Evolutionary conservation across 2,888 invertebrate species (phyloP), one percentile per base, ranked within the genome.

Genomic region (Yponomeuta evonymella): DNA sequence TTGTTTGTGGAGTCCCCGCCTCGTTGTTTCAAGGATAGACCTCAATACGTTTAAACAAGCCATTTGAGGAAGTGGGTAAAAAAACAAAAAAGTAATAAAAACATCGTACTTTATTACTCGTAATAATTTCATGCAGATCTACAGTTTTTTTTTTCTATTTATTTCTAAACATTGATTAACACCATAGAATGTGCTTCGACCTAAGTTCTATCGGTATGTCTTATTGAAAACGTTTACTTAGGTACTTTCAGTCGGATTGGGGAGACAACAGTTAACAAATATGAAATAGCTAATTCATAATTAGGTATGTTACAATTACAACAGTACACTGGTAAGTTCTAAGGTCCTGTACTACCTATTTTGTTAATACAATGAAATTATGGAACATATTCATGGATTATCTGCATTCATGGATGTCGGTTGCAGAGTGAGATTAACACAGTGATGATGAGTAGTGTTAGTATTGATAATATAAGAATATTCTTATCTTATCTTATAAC

Each of bases 51-150:
- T 33, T 33, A 10, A 11, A 33, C 43, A 36, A 36, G 12, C 43
- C 10, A 6, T 4, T 15, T n/a, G 1, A n/a, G 48, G 51, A 11
- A 33, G 29, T 15, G 11, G 3, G 8, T 70, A 10, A 12, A 63
- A 62, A 62, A 63, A 63, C 29, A 5, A 6, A 2, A 36, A 8
- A n/a, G n/a, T 62, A 63, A 70, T 62, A 63, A 70, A 69, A 70
- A 70, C 70, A 63, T 70, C 70, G 70, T 63, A 63, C 51, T 58
- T 58, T 70, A 63, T 70, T 70, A 63, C 62, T 30, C 33, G 51
- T 68, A 86, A 89, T 85, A 78, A 8, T 43, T 5, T 88, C 91
- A 91, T 91, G 90, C 90, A 89, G 87, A 85, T 85, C 90, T 91
- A 91, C 89, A 84, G 23, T 23, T 78, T 83, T 85, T 82, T 83